Evolutionary conservation across 2,888 invertebrate genomes (phyloP).

Genomic region (Nematopogon swammerdamellus): DNA sequence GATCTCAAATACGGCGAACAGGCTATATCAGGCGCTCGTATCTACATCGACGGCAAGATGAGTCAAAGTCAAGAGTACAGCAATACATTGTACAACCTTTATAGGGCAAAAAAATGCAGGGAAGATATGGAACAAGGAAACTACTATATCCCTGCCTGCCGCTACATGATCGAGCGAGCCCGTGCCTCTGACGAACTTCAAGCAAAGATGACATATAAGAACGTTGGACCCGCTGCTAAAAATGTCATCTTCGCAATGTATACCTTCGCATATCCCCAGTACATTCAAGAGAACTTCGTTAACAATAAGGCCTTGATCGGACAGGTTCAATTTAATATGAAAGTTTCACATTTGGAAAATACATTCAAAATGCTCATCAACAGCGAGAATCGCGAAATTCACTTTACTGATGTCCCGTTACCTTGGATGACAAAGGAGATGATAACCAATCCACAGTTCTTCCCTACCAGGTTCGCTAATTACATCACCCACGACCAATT

Average conservation of each 20-base stretch:
- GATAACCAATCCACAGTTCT: conserved; percentile 46
- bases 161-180: conserved; percentile 50
- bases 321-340: conserved; percentile 39
- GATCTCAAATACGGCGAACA: conserved; percentile 50
- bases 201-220: conserved; percentile 45
- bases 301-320: conserved; percentile 36
- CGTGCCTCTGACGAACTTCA: conserved; percentile 51
- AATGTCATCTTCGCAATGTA: conserved; percentile 36
- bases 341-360: conserved; percentile 38
- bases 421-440: conserved; percentile 28
- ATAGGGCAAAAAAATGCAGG: conserved; percentile 42
- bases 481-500: conserved; percentile 34
- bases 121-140: conserved; percentile 53
- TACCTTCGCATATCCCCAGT: conserved; percentile 44
- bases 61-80: conserved; percentile 47
- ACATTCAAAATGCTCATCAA: conserved; percentile 41
- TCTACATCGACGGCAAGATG: conserved; percentile 41
- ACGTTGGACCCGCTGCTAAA: conserved; percentile 35
- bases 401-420: conserved; percentile 32
- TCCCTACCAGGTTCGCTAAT: conserved; percentile 28
- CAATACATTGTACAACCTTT: conserved; percentile 40
- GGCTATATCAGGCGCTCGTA: conserved; percentile 23
- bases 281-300: conserved; percentile 43
- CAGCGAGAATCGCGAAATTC: conserved; percentile 40
- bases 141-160: conserved; percentile 54